Base-by-base conservation (phyloP, 1,140 invertebrate genomes). In the Oppia nitens region DNA sequence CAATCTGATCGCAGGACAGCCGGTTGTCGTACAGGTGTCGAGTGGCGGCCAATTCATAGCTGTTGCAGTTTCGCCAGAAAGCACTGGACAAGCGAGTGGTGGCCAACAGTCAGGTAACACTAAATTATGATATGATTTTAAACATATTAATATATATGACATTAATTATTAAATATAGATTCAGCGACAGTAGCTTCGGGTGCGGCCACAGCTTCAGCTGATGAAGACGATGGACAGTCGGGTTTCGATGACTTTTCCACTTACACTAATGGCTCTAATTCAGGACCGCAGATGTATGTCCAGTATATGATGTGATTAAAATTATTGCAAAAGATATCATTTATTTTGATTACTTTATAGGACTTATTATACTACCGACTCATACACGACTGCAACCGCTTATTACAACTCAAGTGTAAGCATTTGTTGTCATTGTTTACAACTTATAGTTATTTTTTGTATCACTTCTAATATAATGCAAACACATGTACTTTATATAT, bases 381-480 rank as follows among this genome's bases (percentile, higher is more conserved):
- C 59, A 9, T 60, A 56, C 28, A 25, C 52, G n/a, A 54, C 24
- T 25, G 53, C 53, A 28, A 60, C 59, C 3, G 55, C 57, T 28
- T 61, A 61, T 24, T 60, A 60, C 29, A 61, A 60, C 58, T 9
- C 59, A 21, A 29, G 28, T 20, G 58, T 59, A 59, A n/a, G n/a
- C n/a, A n/a, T n/a, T n/a, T n/a, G n/a, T n/a, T n/a, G n/a, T n/a
- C n/a, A n/a, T n/a, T n/a, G n/a, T n/a, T n/a, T n/a, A n/a, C n/a
- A n/a, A n/a, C n/a, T n/a, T n/a, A n/a, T n/a, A n/a, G n/a, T n/a
- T n/a, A n/a, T n/a, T n/a, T n/a, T n/a, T n/a, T n/a, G n/a, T n/a
- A n/a, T n/a, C n/a, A n/a, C n/a, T n/a, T n/a, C n/a, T n/a, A n/a
- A n/a, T n/a, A n/a, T n/a, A n/a, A n/a, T n/a, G n/a, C n/a, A n/a